A percentile compares a stretch with the other conserved stretches of the same genome.
Conservation (phyloP, 2,888 invertebrate genomes). For the Diabrotica balteata region DNA sequence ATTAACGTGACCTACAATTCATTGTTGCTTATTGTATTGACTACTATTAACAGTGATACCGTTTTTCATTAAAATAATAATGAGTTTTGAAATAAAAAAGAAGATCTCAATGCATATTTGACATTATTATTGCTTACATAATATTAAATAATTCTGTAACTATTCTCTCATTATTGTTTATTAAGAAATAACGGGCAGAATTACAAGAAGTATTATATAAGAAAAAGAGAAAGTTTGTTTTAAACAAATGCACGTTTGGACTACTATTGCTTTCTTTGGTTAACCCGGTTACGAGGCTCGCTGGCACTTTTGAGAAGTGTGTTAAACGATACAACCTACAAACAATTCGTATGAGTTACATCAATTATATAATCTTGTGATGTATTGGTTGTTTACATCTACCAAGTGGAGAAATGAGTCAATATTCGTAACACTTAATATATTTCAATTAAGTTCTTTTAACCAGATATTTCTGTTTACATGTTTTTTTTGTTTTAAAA, state of each 20-base stretch:
- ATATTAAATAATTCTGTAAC: conserved; percentile 16
- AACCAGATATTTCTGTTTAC: background rate
- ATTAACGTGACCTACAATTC: too few species aligned
- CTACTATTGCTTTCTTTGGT: conserved; percentile 12
- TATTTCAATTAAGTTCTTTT: background rate
- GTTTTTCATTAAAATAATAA: too few species aligned
- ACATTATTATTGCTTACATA: conserved; percentile 5
- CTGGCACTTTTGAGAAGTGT: conserved; percentile 5
- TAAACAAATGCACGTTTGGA: conserved; percentile 19
- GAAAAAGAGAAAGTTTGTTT: conserved; percentile 23
- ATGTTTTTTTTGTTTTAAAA: background rate
- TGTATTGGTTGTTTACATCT: background rate
- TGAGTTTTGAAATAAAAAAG: too few species aligned
- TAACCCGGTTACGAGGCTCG: conserved; percentile 20
- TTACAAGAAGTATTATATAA: conserved; percentile 18
- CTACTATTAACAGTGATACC: too few species aligned
- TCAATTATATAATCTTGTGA: background rate
- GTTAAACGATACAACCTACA: conserved; percentile 2
- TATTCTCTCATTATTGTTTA: conserved; percentile 7
- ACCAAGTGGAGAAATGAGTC: too few species aligned
- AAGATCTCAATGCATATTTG: too few species aligned
- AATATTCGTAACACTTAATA: background rate
- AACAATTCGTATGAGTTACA: background rate
- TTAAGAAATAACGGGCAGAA: conserved; percentile 12
- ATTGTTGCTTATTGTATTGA: too few species aligned